phyloP scores from a whole-genome alignment of 2,797 vertebrate species.

The Margarornis squamiger region DNA sequence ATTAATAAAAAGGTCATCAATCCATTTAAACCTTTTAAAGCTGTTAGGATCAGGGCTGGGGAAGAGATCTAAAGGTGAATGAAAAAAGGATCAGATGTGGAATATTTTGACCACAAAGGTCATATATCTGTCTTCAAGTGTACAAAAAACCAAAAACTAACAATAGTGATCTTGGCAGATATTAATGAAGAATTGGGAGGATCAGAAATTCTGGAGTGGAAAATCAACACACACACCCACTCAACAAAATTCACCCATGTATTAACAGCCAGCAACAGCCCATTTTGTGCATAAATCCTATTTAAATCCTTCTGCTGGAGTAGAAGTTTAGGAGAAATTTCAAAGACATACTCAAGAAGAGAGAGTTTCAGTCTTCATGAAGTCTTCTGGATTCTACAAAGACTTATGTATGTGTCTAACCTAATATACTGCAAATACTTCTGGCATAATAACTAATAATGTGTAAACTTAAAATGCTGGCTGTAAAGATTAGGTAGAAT shows the following conservation, averaged over 20 bases:
- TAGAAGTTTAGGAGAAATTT: neutral
- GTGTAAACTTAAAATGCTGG: neutral
- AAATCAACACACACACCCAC: slow-evolving; percentile 31
- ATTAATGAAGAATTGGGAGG: neutral
- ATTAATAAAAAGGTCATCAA: neutral
- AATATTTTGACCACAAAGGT: neutral
- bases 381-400: neutral
- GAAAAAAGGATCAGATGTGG: neutral
- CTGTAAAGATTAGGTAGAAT: neutral
- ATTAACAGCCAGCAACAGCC: neutral
- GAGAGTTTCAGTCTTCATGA: neutral
- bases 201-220: slow-evolving; percentile 26
- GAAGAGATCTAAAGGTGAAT: neutral
- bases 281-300: neutral
- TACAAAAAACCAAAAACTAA: neutral
- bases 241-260: neutral
- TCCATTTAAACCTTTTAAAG: neutral
- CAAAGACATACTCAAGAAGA: neutral
- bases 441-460: neutral
- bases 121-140: neutral
- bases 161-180: neutral
- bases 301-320: neutral
- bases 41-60: neutral
- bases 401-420: neutral
- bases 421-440: neutral